Conservation (phyloP, 1,140 invertebrate genomes). For the Drosophila lowei region DNA sequence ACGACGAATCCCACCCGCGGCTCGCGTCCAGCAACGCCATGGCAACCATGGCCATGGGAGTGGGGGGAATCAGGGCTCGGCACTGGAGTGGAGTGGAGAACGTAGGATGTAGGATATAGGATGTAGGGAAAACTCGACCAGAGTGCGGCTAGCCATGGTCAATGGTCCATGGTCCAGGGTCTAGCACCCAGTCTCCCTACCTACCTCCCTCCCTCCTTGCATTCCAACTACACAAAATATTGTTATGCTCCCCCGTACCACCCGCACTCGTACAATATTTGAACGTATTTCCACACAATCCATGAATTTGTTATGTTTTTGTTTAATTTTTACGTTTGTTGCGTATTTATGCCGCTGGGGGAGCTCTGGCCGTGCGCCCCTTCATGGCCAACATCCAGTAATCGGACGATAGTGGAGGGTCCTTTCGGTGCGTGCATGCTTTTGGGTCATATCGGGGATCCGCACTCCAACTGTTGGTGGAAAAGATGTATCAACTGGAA, state of each 20-base stretch:
- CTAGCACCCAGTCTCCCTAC: not conserved
- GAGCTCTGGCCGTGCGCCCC: slow-evolving; percentile 19
- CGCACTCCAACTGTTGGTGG: no score
- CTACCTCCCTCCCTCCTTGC: not conserved
- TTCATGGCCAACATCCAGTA: slow-evolving; percentile 13
- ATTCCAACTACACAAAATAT: slow-evolving; percentile 37
- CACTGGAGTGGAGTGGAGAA: slow-evolving; percentile 2
- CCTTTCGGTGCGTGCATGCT: no score
- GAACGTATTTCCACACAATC: slow-evolving; percentile 8
- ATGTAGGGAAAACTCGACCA: slow-evolving; percentile 23
- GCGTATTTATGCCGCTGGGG: slow-evolving; percentile 65
- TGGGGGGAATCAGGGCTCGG: not conserved
- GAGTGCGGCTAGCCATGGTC: slow-evolving; percentile 54
- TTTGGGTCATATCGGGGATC: no score
- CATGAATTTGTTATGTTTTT: slow-evolving; percentile 60
- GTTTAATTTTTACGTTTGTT: slow-evolving; percentile 66
- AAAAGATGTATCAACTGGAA: no score
- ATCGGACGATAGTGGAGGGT: no score
- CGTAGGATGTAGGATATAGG: not conserved
- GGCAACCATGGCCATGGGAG: slow-evolving; percentile 3
- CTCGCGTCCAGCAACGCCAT: slow-evolving; percentile 9
- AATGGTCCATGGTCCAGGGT: slow-evolving; percentile 14
- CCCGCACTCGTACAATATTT: no score
- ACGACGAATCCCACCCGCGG: slow-evolving; percentile 58
- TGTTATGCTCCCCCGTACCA: slow-evolving; percentile 6